Percentiles rank a stretch among this genome's conserved stretches.
Evolutionary conservation across 2,797 vertebrate species (phyloP).

Genomic region (Hydrocynus forskahlii): DNA sequence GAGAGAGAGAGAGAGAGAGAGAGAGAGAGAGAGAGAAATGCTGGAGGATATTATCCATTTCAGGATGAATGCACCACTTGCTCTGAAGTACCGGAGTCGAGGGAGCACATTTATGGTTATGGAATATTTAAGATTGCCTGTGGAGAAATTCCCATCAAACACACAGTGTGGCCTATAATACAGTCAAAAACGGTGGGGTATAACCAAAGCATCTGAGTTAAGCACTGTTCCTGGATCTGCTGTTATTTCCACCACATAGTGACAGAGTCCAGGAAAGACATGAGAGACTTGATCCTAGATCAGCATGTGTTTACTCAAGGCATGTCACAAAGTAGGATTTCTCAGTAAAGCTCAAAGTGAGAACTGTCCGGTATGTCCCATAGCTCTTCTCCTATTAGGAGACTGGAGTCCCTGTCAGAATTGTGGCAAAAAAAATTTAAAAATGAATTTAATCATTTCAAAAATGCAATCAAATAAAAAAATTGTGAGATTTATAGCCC

Average conservation of each 20-base stretch:
- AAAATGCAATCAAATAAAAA: no score
- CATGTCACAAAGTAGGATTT: no score
- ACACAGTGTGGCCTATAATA: slow-evolving; percentile 6
- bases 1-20: not conserved
- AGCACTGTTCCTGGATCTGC: slow-evolving; percentile 3
- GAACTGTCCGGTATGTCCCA: no score
- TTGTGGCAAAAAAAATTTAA: no score
- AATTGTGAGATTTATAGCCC: no score
- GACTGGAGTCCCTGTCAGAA: no score
- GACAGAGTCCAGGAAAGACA: no score
- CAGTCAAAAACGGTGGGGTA: not conserved
- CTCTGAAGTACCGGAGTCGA: slow-evolving; percentile 38
- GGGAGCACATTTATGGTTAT: slow-evolving; percentile 40
- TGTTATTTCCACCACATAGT: slow-evolving; percentile 6
- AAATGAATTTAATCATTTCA: no score
- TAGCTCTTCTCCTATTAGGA: no score
- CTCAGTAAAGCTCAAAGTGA: no score
- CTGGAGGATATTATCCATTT: slow-evolving; percentile 48
- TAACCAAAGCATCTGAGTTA: not conserved
- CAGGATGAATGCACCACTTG: slow-evolving; percentile 44
- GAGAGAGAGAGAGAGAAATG: slow-evolving; percentile 16
- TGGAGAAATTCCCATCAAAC: slow-evolving; percentile 29
- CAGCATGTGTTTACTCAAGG: no score
- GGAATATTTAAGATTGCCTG: slow-evolving; percentile 49
- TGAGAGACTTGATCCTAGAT: no score